These are phyloP conservation scores for Botia kubotai DNA, from an alignment of 2,797 vertebrate genomes.

Conservation along the genomic window DNA sequence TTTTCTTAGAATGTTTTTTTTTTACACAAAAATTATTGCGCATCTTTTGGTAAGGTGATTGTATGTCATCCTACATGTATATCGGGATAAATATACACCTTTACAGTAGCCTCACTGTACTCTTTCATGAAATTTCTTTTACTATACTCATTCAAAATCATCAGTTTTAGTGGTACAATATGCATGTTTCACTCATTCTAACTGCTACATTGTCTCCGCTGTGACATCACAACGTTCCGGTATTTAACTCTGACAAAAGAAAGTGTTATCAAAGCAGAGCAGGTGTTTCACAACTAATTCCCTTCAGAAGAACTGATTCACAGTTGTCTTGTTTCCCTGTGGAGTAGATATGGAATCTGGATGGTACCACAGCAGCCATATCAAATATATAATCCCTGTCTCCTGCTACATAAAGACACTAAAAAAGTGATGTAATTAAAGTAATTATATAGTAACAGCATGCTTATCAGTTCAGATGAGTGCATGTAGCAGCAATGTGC, in stretches of 20 bases:
- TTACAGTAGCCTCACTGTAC: too few relatives aligned
- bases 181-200: neutral
- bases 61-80: too few relatives aligned
- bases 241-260: conserved; percentile 32
- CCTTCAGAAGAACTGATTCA: conserved; percentile 47
- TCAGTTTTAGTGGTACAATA: neutral
- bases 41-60: too few relatives aligned
- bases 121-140: too few relatives aligned
- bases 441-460: conserved; percentile 8
- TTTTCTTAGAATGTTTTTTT: too few relatives aligned
- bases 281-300: conserved; percentile 53
- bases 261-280: conserved; percentile 50
- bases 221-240: conserved; percentile 23
- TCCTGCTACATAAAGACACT: conserved; percentile 35
- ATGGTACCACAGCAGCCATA: conserved; percentile 51
- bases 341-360: conserved; percentile 43
- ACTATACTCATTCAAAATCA: neutral
- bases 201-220: neutral
- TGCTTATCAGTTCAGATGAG: conserved; percentile 5
- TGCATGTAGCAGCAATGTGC: conserved; percentile 6
- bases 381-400: conserved; percentile 56
- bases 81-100: too few relatives aligned
- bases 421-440: conserved; percentile 28
- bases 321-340: conserved; percentile 39
- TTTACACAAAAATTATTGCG: too few relatives aligned